These are phyloP conservation scores for Grantiella picta DNA, from an alignment of 2,113 vertebrate genomes.

Conservation along the genomic window DNA sequence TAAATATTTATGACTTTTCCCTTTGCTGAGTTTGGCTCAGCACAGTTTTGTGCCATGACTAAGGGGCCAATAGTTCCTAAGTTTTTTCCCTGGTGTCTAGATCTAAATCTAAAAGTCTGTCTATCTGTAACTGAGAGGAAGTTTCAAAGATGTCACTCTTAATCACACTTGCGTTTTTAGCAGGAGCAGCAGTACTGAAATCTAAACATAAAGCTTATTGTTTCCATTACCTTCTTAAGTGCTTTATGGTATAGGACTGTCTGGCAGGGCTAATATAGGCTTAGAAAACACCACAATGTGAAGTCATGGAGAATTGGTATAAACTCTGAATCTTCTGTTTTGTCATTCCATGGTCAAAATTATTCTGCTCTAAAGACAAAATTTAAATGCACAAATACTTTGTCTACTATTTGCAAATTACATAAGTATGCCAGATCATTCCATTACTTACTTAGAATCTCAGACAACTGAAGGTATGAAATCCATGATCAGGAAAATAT, in stretches of 20 bases:
- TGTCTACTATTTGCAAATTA: not conserved
- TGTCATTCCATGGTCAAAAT: not conserved
- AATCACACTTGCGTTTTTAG: not conserved
- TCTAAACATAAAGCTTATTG: not conserved
- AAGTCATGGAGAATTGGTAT: not conserved
- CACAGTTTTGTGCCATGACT: not conserved
- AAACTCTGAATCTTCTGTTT: not conserved
- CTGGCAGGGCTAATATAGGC: not conserved
- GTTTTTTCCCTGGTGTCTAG: accelerated
- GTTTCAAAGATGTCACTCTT: not conserved
- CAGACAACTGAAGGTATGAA: not conserved
- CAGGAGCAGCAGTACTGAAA: not conserved
- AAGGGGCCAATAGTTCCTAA: not conserved
- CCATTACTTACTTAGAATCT: not conserved
- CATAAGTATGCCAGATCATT: not conserved
- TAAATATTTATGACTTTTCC: not conserved
- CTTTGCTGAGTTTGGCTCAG: not conserved
- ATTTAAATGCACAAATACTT: not conserved
- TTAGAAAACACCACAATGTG: not conserved
- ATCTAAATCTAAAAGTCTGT: not conserved
- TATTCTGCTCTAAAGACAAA: not conserved
- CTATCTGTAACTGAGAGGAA: not conserved
- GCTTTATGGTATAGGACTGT: not conserved
- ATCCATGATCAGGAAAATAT: not conserved
- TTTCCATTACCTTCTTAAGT: not conserved